A percentile compares a stretch with the other conserved stretches of the same genome.
Conservation (phyloP, 2,113 vertebrate genomes). For the Elephantulus edwardii region DNA sequence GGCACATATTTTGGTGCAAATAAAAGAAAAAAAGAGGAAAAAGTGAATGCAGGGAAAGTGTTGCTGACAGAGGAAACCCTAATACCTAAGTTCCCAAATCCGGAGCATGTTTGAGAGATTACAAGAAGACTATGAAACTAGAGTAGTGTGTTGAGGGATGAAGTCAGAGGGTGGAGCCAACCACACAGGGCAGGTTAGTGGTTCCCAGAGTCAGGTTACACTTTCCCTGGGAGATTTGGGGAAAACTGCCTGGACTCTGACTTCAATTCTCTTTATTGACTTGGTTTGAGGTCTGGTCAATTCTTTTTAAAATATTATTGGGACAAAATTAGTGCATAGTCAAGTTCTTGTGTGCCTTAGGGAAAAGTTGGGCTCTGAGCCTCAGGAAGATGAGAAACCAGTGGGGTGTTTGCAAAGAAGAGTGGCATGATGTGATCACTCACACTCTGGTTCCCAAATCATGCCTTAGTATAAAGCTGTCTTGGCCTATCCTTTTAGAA, state of each 20-base stretch:
- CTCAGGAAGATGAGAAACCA: not conserved
- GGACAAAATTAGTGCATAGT: not conserved
- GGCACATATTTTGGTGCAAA: no score
- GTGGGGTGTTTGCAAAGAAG: not conserved
- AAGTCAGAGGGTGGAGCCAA: no score
- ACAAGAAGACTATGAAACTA: not conserved
- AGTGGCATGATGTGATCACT: not conserved
- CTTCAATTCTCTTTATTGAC: not conserved
- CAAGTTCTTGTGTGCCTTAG: not conserved
- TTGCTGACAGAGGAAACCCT: not conserved
- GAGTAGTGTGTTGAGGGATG: no score
- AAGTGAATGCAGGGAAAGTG: not conserved
- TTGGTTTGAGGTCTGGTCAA: not conserved
- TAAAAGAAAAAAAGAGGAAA: not conserved
- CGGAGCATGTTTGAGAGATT: not conserved
- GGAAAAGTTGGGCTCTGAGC: not conserved
- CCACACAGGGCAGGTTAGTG: no score
- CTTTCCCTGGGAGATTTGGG: not conserved
- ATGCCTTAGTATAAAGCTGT: not conserved
- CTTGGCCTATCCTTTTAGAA: not conserved
- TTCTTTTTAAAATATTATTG: not conserved
- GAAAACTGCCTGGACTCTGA: not conserved
- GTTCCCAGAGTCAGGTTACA: not conserved
- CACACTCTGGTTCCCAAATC: not conserved
- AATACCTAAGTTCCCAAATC: not conserved